These are phyloP conservation scores for Dasypogon diadema DNA, from an alignment of 2,888 invertebrate species.

Conservation along the genomic window DNA sequence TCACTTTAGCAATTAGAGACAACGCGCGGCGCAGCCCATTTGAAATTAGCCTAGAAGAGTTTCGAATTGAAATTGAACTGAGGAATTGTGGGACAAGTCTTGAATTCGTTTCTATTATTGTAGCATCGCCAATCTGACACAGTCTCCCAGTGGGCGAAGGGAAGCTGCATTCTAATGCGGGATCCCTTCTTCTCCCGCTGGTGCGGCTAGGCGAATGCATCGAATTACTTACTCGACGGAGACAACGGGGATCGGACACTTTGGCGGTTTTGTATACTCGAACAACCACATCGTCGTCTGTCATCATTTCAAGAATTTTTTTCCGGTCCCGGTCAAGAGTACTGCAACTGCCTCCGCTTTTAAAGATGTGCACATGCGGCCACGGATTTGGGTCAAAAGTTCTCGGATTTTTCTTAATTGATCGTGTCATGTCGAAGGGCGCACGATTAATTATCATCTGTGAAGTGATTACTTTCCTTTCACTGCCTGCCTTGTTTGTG, in stretches of 20 bases:
- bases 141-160: slow-evolving; percentile 6
- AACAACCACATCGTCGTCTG: slow-evolving; percentile 5
- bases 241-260: neutral
- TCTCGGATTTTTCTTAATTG: slow-evolving; percentile 35
- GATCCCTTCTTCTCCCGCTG: neutral
- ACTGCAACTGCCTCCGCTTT: neutral
- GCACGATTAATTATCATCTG: slow-evolving; percentile 44
- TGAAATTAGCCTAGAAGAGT: slow-evolving; percentile 12
- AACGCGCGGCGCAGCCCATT: neutral
- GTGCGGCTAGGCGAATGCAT: neutral
- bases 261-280: neutral
- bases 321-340: slow-evolving; percentile 34
- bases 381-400: neutral
- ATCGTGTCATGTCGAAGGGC: slow-evolving; percentile 13
- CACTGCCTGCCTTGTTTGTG: neutral
- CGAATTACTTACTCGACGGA: neutral
- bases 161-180: neutral
- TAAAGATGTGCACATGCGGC: neutral
- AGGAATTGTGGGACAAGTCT: neutral
- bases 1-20: slow-evolving; percentile 12
- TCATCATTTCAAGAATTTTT: neutral
- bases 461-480: slow-evolving; percentile 8
- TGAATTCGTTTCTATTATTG: slow-evolving; percentile 24
- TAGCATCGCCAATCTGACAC: slow-evolving; percentile 10
- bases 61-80: neutral